phyloP scores from a whole-genome alignment of 2,888 invertebrate species.

The Leucophenga montana region DNA sequence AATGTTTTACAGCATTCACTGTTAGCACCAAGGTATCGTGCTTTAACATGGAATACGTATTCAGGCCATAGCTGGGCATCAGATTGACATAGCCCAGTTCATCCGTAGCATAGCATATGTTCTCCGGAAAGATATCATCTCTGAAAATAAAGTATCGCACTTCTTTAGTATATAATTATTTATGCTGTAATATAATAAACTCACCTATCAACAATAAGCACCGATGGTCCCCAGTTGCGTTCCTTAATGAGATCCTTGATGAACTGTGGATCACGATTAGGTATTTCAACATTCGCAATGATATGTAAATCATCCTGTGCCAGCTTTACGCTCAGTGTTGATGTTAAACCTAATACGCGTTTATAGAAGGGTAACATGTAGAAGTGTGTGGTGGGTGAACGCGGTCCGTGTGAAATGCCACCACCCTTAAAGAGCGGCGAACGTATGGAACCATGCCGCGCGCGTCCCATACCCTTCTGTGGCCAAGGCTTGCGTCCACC shows the following conservation, averaged over 20 bases:
- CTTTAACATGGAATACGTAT: constrained; percentile 97
- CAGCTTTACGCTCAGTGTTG: constrained; percentile 90
- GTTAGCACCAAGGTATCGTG: constrained; percentile 94
- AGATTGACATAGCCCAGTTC: constrained; percentile 87
- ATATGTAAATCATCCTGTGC: constrained; percentile 97
- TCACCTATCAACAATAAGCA: constrained; percentile 93
- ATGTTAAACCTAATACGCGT: constrained; percentile 86
- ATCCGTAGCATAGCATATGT: constrained; percentile 88
- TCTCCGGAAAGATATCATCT: constrained; percentile 88
- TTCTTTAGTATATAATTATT: no score
- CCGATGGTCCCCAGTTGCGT: constrained; percentile 96
- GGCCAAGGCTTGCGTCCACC: constrained; percentile 97
- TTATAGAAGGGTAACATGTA: constrained; percentile 91
- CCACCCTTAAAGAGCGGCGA: constrained; percentile 91
- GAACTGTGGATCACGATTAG: constrained; percentile 85
- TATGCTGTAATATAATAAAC: constrained; percentile 55
- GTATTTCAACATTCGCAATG: constrained; percentile 89
- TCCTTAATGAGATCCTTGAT: constrained; percentile 85
- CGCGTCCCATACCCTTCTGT: constrained; percentile 93
- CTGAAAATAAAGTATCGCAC: constrained; percentile 78
- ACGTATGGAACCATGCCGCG: constrained; percentile 93
- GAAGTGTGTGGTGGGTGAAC: constrained; percentile 91
- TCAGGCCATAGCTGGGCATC: constrained; percentile 96
- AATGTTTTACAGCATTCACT: constrained; percentile 84
- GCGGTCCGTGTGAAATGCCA: constrained; percentile 90